Conservation (phyloP, 2,113 vertebrate genomes). For the human (Homo sapiens) region DNA sequence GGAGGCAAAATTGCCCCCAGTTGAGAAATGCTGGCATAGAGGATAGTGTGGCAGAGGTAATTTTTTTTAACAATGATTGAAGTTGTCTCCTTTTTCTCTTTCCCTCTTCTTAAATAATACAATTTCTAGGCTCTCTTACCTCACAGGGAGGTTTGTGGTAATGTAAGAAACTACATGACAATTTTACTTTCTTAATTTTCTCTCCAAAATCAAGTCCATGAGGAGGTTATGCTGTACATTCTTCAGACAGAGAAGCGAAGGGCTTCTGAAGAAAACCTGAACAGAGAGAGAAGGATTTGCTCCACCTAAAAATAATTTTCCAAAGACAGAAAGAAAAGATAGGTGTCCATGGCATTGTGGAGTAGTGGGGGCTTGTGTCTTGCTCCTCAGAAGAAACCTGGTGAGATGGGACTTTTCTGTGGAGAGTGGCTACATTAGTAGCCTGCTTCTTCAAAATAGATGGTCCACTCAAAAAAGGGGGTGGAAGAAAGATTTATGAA, state of each 20-base stretch:
- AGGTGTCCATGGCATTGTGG: background rate
- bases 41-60: background rate
- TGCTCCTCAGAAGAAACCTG: background rate
- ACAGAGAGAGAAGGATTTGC: background rate
- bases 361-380: background rate
- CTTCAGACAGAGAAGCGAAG: background rate
- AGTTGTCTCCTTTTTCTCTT: background rate
- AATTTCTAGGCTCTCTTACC: background rate
- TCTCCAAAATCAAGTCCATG: background rate
- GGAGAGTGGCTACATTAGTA: background rate
- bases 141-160: background rate
- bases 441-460: background rate
- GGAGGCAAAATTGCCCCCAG: background rate
- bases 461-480: background rate
- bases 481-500: background rate
- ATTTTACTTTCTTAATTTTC: slow-evolving; percentile 2
- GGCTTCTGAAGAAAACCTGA: background rate
- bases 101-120: background rate
- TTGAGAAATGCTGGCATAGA: background rate
- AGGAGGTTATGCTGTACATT: background rate
- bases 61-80: background rate
- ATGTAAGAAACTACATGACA: background rate
- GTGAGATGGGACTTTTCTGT: background rate
- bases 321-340: background rate
- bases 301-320: background rate